These are phyloP conservation scores for Microplitis demolitor DNA, from an alignment of 1,140 invertebrate genomes.

Conservation along the genomic window DNA sequence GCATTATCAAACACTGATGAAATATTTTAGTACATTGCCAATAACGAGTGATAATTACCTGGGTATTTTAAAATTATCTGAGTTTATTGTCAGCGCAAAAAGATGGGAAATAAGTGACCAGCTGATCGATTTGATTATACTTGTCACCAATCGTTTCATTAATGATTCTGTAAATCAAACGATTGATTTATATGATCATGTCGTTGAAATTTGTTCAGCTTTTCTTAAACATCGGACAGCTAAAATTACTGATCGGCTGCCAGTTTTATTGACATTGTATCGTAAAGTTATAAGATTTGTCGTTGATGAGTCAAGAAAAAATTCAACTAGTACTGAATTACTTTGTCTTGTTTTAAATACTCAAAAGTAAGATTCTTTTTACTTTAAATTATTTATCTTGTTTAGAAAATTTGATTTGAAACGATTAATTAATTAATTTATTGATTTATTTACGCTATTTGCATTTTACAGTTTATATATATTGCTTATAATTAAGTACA, in stretches of 20 bases:
- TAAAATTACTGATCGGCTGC: slow-evolving; percentile 41
- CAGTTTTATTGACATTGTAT: slow-evolving; percentile 40
- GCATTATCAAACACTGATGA: slow-evolving; percentile 18
- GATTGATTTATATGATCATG: slow-evolving; percentile 22
- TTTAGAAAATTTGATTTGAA: no score
- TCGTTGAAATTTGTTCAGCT: slow-evolving; percentile 30
- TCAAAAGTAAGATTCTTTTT: slow-evolving; percentile 36
- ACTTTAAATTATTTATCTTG: neutral
- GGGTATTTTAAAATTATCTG: slow-evolving; percentile 31
- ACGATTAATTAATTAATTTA: no score
- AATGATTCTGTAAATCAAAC: neutral
- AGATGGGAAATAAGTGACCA: slow-evolving; percentile 28
- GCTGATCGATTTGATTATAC: slow-evolving; percentile 36
- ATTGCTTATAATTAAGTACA: no score
- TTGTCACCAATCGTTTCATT: slow-evolving; percentile 9
- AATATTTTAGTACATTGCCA: slow-evolving; percentile 17
- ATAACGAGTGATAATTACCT: slow-evolving; percentile 25
- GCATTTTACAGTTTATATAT: no score
- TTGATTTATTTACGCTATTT: no score
- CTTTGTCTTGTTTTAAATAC: slow-evolving; percentile 38
- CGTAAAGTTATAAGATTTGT: slow-evolving; percentile 31
- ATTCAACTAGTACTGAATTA: slow-evolving; percentile 26
- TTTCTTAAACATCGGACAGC: slow-evolving; percentile 35
- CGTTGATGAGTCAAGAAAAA: slow-evolving; percentile 31
- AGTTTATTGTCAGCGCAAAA: slow-evolving; percentile 28